Evolutionary conservation across 2,113 vertebrate species (phyloP).

Genomic region (Caretta caretta): DNA sequence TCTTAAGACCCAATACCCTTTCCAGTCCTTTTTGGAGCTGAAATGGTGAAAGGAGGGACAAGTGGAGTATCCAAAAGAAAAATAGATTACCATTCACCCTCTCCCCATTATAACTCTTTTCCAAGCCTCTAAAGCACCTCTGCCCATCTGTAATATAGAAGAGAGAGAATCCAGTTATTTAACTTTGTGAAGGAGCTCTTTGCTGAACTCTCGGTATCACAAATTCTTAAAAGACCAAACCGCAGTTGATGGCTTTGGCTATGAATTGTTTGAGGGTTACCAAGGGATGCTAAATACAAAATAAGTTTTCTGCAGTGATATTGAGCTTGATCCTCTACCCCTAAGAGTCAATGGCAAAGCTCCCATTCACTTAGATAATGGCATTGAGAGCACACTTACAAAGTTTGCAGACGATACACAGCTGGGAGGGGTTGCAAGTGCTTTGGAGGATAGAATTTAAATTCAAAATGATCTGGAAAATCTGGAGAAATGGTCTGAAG

Average conservation of each 20-base stretch:
- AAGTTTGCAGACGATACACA: background rate
- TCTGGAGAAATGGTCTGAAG: background rate
- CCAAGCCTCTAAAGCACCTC: fast-evolving
- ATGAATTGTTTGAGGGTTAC: background rate
- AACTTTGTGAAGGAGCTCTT: fast-evolving
- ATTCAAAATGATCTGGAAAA: background rate
- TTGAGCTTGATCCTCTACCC: background rate
- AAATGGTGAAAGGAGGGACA: background rate
- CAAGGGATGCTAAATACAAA: background rate
- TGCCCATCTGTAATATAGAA: fast-evolving
- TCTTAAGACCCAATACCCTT: fast-evolving
- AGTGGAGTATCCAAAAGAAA: background rate
- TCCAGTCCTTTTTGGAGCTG: background rate
- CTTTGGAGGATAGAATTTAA: background rate
- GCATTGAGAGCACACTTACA: background rate
- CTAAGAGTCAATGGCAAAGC: background rate
- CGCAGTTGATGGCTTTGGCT: background rate
- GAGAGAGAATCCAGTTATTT: fast-evolving
- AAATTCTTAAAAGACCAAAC: background rate
- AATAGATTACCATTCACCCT: background rate
- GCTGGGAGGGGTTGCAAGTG: background rate
- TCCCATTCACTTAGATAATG: background rate
- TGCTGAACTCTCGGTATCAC: background rate
- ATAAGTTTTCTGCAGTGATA: background rate
- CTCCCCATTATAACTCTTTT: background rate